Base-by-base conservation (phyloP, 2,888 invertebrate genomes). In the Anagyrus pseudococci region DNA sequence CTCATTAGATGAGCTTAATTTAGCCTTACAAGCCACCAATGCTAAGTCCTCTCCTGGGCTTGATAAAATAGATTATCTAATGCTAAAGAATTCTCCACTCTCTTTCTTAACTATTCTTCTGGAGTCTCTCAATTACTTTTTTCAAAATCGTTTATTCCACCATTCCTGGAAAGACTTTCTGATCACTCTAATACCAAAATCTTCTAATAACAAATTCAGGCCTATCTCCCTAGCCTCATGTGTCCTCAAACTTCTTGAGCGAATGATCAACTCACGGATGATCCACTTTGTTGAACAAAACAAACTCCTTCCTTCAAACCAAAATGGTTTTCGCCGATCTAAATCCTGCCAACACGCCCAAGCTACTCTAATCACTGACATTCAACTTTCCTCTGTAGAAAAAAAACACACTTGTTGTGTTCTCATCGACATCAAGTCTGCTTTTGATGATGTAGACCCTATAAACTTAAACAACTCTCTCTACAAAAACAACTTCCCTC, bases 371-470 rank as follows among this genome's bases (percentile, higher is more conserved):
- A 29, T 53, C 4, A 25, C 61, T 0, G 17, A 61, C 2, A 50
- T 56, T 1, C 44, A 61, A 1, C 7, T 15, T 8, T 33, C 50
- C 1, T 19, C 33, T 4, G 2, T 29, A 8, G n/a, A 37, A 17
- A 55, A 61, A 1, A 13, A 33, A 19, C 4, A 43, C 1, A 2
- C 44, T 1, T 10, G 15, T 1, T n/a, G 40, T 19, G 13, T 56
- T 43, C n/a, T 62, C 3, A 19, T 57, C 19, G 62, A 62, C 2
- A 26, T 50, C 0, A 58, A 46, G 49, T 23, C 44, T 1, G 44
- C 49, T 1, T 58, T 58, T 23, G 58, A 58, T 29, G 19, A 58
- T 13, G 58, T 58, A 7, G 13, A 43, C 15, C 50, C 50, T 2
- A 22, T 6, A 2, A 49, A 43, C 1, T 17, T 58, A 2, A 13